Evolutionary conservation across 2,797 vertebrate species (phyloP), one percentile per base, ranked within the genome.

Genomic region (Euphonia xanthogaster): DNA sequence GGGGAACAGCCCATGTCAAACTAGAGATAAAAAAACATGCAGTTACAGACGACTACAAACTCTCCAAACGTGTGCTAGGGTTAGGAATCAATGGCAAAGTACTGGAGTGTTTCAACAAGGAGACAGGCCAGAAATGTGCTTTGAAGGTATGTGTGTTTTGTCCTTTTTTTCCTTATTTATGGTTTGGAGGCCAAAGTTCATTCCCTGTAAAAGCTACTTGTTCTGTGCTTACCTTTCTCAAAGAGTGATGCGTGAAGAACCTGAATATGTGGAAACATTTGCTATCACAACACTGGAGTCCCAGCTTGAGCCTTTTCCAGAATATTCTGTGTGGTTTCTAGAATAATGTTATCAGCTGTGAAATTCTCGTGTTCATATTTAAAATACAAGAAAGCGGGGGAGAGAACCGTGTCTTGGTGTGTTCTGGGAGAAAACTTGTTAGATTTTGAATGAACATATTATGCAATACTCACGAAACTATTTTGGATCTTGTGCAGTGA

Each of bases 11-110:
- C 57, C 93, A 96, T 33, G 97, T 98, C 67, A 99, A 98, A 89
- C 96, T 98, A 88, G 98, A 99, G 48, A 98, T 99, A 71, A 99
- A 99, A 96, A 98, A 99, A 70, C 98, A 99, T 50, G 99, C 99
- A 6, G 99, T 99, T 96, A 99, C 99, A 1, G 99, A 99, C 72
- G 99, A 99, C 96, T 99, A 99, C 94, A 99, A 98, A 95, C 98
- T 99, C 79, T 99, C 99, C 96, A 98, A 97, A 81, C 98, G 99
- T 88, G 99, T 99, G 63, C 98, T 99, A 97, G 99, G 99, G 31
- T 97, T 99, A 90, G 99, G 99, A 58, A 99, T 99, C 97, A 99
- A 99, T 67, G 99, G 99, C 81, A 99, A 99, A 98, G 99, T 99
- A n/a, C 94, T 99, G 82, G 98, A 99, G 95, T 99, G 99, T 95